phyloP scores from a whole-genome alignment of 1,140 invertebrate genomes.

The Listronotus bonariensis region DNA sequence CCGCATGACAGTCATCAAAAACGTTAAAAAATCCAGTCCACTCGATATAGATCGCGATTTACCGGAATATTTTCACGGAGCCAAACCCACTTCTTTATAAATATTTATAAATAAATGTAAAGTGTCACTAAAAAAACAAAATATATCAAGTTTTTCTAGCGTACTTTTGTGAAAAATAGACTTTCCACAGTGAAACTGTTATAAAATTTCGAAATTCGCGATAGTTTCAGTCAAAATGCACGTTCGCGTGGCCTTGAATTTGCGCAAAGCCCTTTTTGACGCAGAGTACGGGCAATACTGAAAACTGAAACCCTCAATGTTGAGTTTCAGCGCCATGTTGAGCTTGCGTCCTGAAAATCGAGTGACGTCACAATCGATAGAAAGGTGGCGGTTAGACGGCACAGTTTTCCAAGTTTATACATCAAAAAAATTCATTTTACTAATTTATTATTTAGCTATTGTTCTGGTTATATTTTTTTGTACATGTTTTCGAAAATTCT shows the following conservation, averaged over 20 bases:
- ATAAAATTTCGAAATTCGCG: neutral
- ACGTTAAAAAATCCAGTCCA: conserved; percentile 15
- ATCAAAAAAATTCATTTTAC: conserved; percentile 5
- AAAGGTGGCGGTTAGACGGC: conserved; percentile 34
- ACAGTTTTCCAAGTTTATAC: neutral
- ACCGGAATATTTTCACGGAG: conserved; percentile 24
- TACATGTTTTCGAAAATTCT: too few relatives aligned
- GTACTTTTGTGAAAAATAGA: neutral
- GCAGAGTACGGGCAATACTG: conserved; percentile 37
- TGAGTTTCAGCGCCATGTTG: conserved; percentile 45
- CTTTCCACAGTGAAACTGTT: neutral
- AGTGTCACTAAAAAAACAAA: neutral
- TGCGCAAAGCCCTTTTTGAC: conserved; percentile 34
- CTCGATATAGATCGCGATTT: conserved; percentile 8
- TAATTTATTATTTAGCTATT: conserved; percentile 10
- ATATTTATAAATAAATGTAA: neutral
- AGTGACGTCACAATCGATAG: conserved; percentile 53
- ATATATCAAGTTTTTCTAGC: neutral
- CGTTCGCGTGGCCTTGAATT: conserved; percentile 27
- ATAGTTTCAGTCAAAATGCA: conserved; percentile 27
- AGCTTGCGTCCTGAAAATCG: conserved; percentile 43
- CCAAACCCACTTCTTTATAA: conserved; percentile 45
- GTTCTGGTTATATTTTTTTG: neutral
- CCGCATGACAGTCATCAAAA: conserved; percentile 31
- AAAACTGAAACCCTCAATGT: conserved; percentile 38